Percentiles rank a stretch among this genome's conserved stretches.
Evolutionary conservation across 2,113 vertebrate genomes (phyloP).

Genomic region (Phasianus colchicus): DNA sequence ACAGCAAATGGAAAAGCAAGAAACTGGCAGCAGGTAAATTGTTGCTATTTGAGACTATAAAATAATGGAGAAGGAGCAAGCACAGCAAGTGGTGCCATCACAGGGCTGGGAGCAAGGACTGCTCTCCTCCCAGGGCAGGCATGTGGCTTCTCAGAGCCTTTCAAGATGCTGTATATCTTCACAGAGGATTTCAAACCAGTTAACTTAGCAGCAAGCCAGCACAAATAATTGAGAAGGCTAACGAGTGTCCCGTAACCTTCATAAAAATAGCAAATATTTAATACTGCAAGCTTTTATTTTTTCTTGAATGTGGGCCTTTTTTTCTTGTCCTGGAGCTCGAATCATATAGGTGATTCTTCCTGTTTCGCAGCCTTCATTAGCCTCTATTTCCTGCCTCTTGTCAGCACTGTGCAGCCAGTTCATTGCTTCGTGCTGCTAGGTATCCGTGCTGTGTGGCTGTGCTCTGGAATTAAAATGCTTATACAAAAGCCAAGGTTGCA

Average conservation of each 20-base stretch:
- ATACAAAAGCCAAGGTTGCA: conserved; percentile 20
- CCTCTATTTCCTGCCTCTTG: neutral
- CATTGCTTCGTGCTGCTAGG: neutral
- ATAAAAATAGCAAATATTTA: conserved; percentile 11
- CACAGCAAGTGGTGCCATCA: neutral
- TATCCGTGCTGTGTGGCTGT: neutral
- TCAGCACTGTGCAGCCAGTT: neutral
- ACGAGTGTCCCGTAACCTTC: neutral
- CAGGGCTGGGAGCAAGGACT: neutral
- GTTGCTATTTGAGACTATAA: neutral
- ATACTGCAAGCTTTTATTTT: neutral
- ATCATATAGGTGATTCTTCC: neutral
- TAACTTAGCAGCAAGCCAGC: neutral
- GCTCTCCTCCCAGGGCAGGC: neutral
- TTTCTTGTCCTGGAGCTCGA: neutral
- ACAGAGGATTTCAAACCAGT: neutral
- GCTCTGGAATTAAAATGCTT: conserved; percentile 42
- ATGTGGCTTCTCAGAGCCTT: neutral
- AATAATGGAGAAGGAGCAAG: neutral
- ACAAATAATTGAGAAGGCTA: conserved; percentile 8
- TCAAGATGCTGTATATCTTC: neutral
- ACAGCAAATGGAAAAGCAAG: neutral
- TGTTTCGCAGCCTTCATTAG: neutral
- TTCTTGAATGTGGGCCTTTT: neutral
- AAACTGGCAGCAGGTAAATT: neutral